These are phyloP conservation scores for Helogale parvula DNA, from an alignment of 2,113 vertebrate species.

Conservation along the genomic window DNA sequence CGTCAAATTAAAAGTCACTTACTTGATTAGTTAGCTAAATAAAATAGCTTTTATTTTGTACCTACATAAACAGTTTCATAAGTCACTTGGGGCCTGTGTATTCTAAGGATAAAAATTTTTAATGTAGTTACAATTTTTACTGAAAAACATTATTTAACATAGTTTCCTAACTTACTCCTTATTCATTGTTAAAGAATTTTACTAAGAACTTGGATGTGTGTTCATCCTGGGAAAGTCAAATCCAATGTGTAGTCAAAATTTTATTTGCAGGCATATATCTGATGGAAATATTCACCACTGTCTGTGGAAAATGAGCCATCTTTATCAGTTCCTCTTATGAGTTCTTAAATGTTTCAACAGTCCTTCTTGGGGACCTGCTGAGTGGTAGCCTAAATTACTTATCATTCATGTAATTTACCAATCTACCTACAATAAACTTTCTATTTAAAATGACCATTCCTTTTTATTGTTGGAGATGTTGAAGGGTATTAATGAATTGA, in stretches of 20 bases:
- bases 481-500: neutral
- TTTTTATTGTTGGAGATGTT: neutral
- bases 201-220: neutral
- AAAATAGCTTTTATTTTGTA: neutral
- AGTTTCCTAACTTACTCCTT: neutral
- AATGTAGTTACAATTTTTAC: neutral
- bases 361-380: neutral
- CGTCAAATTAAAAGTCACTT: slow-evolving; percentile 75
- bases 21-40: slow-evolving; percentile 63
- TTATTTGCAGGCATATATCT: neutral
- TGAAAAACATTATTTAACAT: neutral
- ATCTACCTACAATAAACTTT: neutral
- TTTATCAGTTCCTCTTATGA: neutral
- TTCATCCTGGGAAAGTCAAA: neutral
- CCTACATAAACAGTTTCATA: neutral
- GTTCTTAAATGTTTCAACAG: neutral
- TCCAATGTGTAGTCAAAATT: neutral
- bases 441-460: neutral
- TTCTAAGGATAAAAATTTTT: slow-evolving; percentile 10
- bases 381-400: neutral
- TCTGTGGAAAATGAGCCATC: neutral
- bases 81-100: neutral
- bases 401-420: neutral
- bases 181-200: neutral
- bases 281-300: neutral